Base-by-base conservation (phyloP, 2,113 vertebrate genomes). In the Otis tarda region DNA sequence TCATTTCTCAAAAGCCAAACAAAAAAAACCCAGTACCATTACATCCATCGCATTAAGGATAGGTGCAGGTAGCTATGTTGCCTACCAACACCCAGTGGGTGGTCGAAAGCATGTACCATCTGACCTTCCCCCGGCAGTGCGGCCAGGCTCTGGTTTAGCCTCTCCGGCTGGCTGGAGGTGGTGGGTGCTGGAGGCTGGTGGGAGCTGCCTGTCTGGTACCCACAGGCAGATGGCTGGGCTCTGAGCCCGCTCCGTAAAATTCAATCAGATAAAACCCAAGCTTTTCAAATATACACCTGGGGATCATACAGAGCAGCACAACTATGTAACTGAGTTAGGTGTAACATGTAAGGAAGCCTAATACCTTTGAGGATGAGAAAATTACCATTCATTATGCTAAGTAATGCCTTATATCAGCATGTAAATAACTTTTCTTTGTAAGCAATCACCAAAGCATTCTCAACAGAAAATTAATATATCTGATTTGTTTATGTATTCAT, bases 401-500 rank as follows among this genome's bases (percentile, higher is more conserved):
- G 79, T 93, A 97, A 96, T 89, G 39, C 81, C 77, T 96, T 96
- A 86, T 93, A 95, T 93, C 92, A 96, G 65, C 84, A 97, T 86
- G 83, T 94, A 97, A 97, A 96, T 97, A 96, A 94, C 83, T 96
- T 96, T 78, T 95, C 89, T 92, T 94, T 96, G 91, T 94, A 90
- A 95, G 79, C 90, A 87, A 85, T 94, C 97, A 96, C 59, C 82
- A 96, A 95, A 95, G 67, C 35, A 80, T 93, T 96, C 83, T 90
- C 75, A 92, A 94, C 56, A 91, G 90, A 97, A 98, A 97, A 95
- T 89, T 94, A 96, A 97, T 96, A 78, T 91, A 89, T 88, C 64
- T 82, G 71, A 97, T 97, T 97, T 97, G 87, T 96, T 96, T 97
- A 90, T 96, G 84, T 87, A 90, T 96, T 96, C 85, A 81, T 79